Conservation (phyloP, 2,113 vertebrate species). For the Malaclemys terrapin region DNA sequence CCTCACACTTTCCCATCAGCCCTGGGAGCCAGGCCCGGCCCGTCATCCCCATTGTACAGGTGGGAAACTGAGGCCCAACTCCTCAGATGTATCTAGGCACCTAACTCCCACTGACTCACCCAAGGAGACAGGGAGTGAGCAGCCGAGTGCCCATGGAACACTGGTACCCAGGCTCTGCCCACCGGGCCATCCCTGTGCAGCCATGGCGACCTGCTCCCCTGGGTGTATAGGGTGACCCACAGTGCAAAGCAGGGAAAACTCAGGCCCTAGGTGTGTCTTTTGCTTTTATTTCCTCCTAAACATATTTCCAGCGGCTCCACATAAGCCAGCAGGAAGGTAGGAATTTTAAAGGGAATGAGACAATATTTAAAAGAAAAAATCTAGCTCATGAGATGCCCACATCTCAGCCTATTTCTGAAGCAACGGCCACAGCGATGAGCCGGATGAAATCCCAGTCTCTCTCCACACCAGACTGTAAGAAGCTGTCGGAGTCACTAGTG, state of each 20-base stretch:
- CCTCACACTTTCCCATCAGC: not conserved
- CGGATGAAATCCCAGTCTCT: not conserved
- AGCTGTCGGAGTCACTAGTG: not conserved
- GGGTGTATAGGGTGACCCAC: not conserved
- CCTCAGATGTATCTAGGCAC: not conserved
- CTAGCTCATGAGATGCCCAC: not conserved
- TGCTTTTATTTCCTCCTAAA: not conserved
- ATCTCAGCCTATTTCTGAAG: not conserved
- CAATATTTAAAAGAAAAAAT: not conserved
- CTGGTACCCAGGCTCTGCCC: not conserved
- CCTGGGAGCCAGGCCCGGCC: not conserved
- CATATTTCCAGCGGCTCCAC: not conserved
- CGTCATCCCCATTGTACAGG: not conserved
- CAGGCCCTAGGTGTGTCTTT: not conserved
- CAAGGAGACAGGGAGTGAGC: no score
- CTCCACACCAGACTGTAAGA: not conserved
- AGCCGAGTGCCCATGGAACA: no score
- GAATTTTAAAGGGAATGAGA: not conserved
- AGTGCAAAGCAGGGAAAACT: not conserved
- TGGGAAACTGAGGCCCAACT: not conserved
- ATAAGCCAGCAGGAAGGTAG: not conserved
- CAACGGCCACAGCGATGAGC: not conserved
- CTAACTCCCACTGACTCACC: no score
- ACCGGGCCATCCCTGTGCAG: not conserved
- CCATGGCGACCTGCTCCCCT: not conserved